Percentiles rank a stretch among this genome's conserved stretches.
phyloP scores from a whole-genome alignment of 1,140 invertebrate genomes.

The Trichonephila clavipes region DNA sequence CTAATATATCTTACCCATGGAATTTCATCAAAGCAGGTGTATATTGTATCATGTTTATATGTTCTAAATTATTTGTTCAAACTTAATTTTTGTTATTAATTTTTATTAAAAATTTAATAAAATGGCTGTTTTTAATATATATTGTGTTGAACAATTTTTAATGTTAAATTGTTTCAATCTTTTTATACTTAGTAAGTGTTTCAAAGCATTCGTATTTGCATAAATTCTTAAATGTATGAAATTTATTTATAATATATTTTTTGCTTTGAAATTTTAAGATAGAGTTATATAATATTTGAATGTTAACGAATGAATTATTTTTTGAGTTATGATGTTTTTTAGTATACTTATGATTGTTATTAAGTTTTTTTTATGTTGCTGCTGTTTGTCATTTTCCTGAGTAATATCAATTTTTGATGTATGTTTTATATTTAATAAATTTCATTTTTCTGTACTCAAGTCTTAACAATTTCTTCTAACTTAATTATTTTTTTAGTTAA shows the following conservation, averaged over 20 bases:
- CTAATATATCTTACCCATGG: no score
- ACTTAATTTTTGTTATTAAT: no score
- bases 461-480: neutral
- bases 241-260: neutral
- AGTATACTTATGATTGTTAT: neutral
- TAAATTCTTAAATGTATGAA: neutral
- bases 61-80: no score
- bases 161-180: neutral
- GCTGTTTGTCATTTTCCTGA: neutral
- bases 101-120: no score
- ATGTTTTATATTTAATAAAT: conserved; percentile 27
- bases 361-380: conserved; percentile 13
- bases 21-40: no score
- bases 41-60: no score
- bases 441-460: neutral
- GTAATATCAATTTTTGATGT: neutral
- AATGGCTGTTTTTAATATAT: neutral
- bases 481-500: no score
- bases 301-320: neutral
- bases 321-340: neutral
- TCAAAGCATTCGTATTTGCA: neutral
- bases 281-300: neutral
- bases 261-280: neutral
- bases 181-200: neutral
- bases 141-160: neutral